Evolutionary conservation across 92 coral and sea anemone genomes (phyloP).

Genomic region (Blastomussa wellsi): DNA sequence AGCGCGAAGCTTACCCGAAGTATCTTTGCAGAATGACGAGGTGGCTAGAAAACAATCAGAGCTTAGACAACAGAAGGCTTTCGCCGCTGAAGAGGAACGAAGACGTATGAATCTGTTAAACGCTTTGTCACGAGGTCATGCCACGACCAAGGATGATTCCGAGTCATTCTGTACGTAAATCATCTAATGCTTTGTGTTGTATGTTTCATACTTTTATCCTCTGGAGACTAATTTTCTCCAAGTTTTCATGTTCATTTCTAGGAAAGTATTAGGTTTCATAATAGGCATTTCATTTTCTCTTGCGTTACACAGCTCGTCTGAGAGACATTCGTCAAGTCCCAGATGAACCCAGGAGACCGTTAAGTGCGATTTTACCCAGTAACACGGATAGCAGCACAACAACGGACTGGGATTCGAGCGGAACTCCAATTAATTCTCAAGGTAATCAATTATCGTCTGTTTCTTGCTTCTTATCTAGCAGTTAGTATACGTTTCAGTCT

Average conservation of each 20-base stretch:
- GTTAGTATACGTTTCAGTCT: not conserved
- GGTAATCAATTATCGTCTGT: slow-evolving; percentile 22
- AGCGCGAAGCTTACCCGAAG: not conserved
- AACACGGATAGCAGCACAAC: slow-evolving; percentile 67
- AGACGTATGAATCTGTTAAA: slow-evolving; percentile 70
- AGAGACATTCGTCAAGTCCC: slow-evolving; percentile 77
- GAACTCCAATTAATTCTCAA: slow-evolving; percentile 53
- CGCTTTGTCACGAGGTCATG: slow-evolving; percentile 50
- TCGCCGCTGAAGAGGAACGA: slow-evolving; percentile 73
- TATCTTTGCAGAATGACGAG: slow-evolving; percentile 66
- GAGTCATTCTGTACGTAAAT: slow-evolving; percentile 81
- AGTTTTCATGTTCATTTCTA: no score
- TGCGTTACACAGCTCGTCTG: slow-evolving; percentile 58
- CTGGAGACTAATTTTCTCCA: not conserved
- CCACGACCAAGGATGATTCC: slow-evolving; percentile 54
- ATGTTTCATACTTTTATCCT: not conserved
- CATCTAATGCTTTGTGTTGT: not conserved
- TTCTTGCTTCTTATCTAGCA: not conserved
- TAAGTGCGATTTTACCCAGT: slow-evolving; percentile 40
- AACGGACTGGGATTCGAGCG: slow-evolving; percentile 50
- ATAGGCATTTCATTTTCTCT: not conserved
- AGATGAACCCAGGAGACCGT: slow-evolving; percentile 51
- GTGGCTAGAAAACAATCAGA: slow-evolving; percentile 71
- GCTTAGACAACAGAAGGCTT: slow-evolving; percentile 69
- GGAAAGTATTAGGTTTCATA: no score